These are phyloP conservation scores for Thamnaconus septentrionalis DNA, from an alignment of 2,113 vertebrate genomes.

Conservation along the genomic window DNA sequence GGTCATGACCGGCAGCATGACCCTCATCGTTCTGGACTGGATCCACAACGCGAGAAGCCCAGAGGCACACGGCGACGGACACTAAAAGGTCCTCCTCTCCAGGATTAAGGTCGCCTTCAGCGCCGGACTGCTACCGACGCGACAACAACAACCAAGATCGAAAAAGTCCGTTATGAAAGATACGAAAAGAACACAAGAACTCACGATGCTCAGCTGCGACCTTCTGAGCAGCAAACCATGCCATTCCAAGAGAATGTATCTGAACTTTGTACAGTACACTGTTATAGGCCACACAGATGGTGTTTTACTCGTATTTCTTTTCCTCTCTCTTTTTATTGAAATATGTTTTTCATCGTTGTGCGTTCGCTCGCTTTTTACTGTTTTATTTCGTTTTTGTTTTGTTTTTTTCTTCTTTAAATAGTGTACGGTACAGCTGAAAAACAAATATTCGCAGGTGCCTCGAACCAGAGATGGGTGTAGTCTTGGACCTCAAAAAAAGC, in stretches of 20 bases:
- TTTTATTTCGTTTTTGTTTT: conserved; percentile 49
- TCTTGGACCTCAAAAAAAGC: no score
- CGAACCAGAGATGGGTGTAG: not conserved
- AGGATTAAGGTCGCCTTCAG: conserved; percentile 2
- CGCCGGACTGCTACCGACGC: conserved; percentile 7
- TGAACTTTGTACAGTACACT: conserved; percentile 82
- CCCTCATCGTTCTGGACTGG: conserved; percentile 91
- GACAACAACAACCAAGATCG: conserved; percentile 26
- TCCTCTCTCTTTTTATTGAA: conserved; percentile 80
- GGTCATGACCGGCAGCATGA: conserved; percentile 91
- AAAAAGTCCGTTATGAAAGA: conserved; percentile 17
- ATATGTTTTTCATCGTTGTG: conserved; percentile 22
- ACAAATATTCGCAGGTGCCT: not conserved
- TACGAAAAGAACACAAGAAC: conserved; percentile 36
- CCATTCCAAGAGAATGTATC: conserved; percentile 98
- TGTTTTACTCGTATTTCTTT: conserved; percentile 47
- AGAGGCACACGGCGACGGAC: conserved; percentile 54
- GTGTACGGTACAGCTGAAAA: not conserved
- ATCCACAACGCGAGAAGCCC: conserved; percentile 60
- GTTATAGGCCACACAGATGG: conserved; percentile 88
- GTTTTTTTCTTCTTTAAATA: conserved; percentile 38
- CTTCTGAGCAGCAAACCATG: conserved; percentile 82
- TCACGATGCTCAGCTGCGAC: conserved; percentile 52
- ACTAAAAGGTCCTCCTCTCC: conserved; percentile 45
- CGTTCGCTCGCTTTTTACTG: conserved; percentile 24